Evolutionary conservation across 2,888 invertebrate species (phyloP), one percentile per base, ranked within the genome.

Genomic region (Malachius bipustulatus): DNA sequence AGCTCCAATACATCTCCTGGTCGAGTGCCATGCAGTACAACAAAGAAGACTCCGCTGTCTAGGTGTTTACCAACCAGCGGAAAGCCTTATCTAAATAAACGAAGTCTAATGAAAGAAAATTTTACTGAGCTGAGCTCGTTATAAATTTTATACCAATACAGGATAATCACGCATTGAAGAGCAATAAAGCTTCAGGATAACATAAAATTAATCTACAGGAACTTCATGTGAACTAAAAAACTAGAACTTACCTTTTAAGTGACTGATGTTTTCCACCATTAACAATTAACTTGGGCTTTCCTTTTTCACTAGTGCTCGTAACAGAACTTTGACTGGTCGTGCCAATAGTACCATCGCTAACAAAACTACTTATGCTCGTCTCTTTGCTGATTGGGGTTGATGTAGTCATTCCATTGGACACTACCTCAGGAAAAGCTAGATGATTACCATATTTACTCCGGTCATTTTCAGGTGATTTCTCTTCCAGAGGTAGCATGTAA

Each of bases 401-500:
- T 32, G 46, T 46, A 12, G 43, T 42, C 46, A 56, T 51, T 40
- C 55, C 56, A 44, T 60, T 57, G 24, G 51, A 48, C 36, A 56
- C 31, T 30, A 45, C 40, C 46, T 67, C 69, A 41, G 69, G 54
- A 32, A 30, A 30, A 34, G 38, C 38, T 16, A 50, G 35, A 30
- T 71, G 57, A 42, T 70, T 63, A 11, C 67, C 66, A 49, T 72
- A 69, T 57, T 67, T 46, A 62, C 60, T 56, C 16, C 49, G 43
- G 36, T 71, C 59, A 51, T 56, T 73, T 47, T 73, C 71, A 36
- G 80, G 78, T 35, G 80, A 78, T 60, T 82, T 81, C 58, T 81
- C 80, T 54, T 80, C 81, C 54, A 77, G 74, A 34, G 82, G 82
- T 50, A 82, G 67, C 78, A 82, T 80, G 59, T 82, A 82, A 47